Evolutionary conservation across 2,888 invertebrate genomes (phyloP).

Genomic region (Pemphredon lugubris): DNA sequence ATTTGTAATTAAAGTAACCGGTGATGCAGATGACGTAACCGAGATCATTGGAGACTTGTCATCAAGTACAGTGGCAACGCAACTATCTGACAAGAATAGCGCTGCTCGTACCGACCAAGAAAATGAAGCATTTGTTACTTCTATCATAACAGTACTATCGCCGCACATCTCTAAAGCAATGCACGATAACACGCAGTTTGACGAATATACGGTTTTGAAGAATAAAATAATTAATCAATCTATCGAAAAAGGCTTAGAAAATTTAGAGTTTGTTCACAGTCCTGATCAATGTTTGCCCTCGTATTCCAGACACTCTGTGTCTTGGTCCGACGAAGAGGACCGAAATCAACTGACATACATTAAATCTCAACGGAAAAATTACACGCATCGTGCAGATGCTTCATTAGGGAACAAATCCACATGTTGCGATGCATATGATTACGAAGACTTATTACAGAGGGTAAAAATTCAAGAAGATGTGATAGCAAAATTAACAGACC

Average conservation of each 20-base stretch:
- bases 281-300: slow-evolving; percentile 12
- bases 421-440: slow-evolving; percentile 16
- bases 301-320: slow-evolving; percentile 1
- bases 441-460: slow-evolving; percentile 59
- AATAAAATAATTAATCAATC: slow-evolving; percentile 1
- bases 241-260: slow-evolving; percentile 4
- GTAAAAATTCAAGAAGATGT: slow-evolving; percentile 70
- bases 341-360: slow-evolving; percentile 1
- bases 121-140: slow-evolving; percentile 61
- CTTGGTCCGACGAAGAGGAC: slow-evolving; percentile 31
- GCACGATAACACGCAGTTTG: slow-evolving; percentile 10
- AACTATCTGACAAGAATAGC: slow-evolving; percentile 24
- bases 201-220: slow-evolving; percentile 13
- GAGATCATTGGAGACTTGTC: slow-evolving; percentile 72
- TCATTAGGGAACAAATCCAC: neutral
- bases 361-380: slow-evolving; percentile 17
- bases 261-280: slow-evolving; percentile 5
- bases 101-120: slow-evolving; percentile 24
- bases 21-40: slow-evolving; percentile 70
- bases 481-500: slow-evolving; percentile 70
- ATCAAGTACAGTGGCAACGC: slow-evolving; percentile 26
- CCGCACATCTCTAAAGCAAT: slow-evolving; percentile 27
- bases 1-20: slow-evolving; percentile 73
- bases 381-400: neutral
- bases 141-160: slow-evolving; percentile 64